Evolutionary conservation across 2,888 invertebrate species (phyloP).

Genomic region (Ceriagrion tenellum): DNA sequence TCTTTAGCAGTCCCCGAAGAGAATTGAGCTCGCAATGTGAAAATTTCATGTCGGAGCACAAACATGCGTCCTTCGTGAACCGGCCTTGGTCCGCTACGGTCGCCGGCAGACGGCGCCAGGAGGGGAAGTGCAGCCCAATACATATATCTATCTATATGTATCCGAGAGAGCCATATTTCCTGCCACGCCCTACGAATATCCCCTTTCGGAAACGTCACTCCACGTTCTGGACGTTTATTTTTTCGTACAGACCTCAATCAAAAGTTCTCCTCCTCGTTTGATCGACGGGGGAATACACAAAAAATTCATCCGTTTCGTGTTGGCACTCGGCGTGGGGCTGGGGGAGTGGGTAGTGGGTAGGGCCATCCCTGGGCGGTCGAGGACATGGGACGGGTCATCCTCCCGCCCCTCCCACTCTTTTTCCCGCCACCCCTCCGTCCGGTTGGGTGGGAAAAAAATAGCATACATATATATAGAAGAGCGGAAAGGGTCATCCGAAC

Average conservation of each 20-base stretch:
- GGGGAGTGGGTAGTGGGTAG: background rate
- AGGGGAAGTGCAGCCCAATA: background rate
- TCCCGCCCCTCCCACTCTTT: no score
- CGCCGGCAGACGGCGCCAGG: background rate
- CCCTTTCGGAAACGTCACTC: slow-evolving; percentile 47
- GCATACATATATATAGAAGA: no score
- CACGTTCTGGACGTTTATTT: background rate
- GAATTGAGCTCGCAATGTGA: no score
- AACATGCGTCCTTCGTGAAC: no score
- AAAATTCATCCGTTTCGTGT: slow-evolving; percentile 27
- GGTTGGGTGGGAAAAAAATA: slow-evolving; percentile 1
- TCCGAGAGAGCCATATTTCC: slow-evolving; percentile 43
- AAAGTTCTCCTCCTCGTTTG: slow-evolving; percentile 65
- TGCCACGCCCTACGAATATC: background rate
- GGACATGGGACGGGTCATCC: slow-evolving; percentile 5
- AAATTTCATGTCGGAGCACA: no score
- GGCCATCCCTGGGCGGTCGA: background rate
- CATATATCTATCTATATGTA: no score
- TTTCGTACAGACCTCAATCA: slow-evolving; percentile 59
- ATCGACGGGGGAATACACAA: slow-evolving; percentile 56
- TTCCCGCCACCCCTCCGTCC: no score
- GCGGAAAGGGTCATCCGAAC: background rate
- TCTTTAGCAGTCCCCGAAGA: no score
- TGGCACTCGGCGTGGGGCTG: background rate
- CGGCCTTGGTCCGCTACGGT: background rate